Evolutionary conservation across 2,888 invertebrate genomes (phyloP).

Genomic region (Drosophila glabriapex): DNA sequence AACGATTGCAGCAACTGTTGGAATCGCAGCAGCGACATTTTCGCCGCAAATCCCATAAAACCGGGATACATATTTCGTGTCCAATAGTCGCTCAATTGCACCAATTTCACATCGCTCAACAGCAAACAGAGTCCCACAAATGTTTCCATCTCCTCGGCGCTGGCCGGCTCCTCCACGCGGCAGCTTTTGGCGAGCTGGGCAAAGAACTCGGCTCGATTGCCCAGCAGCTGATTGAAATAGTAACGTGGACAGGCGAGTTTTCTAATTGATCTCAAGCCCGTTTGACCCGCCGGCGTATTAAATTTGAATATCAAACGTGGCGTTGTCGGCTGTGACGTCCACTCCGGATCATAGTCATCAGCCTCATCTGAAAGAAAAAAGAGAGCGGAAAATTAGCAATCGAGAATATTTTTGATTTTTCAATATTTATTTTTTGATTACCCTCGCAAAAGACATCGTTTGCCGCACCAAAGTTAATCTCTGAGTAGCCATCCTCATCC

Average conservation of each 20-base stretch:
- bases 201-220: slow-evolving; percentile 56
- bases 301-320: slow-evolving; percentile 64
- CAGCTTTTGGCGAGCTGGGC: slow-evolving; percentile 47
- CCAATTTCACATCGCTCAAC: slow-evolving; percentile 62
- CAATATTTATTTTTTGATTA: slow-evolving; percentile 11
- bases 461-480: slow-evolving; percentile 52
- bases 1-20: slow-evolving; percentile 52
- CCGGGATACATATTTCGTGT: slow-evolving; percentile 43
- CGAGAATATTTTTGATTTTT: background rate
- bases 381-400: background rate
- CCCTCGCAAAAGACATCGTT: slow-evolving; percentile 65
- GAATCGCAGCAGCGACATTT: slow-evolving; percentile 61
- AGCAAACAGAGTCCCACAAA: slow-evolving; percentile 68
- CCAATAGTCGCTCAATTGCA: slow-evolving; percentile 66
- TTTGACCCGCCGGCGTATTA: slow-evolving; percentile 34
- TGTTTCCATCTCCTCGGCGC: slow-evolving; percentile 59
- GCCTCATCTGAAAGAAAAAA: slow-evolving; percentile 39
- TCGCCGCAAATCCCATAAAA: slow-evolving; percentile 58
- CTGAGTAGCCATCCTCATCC: slow-evolving; percentile 76
- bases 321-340: slow-evolving; percentile 50
- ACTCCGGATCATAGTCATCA: slow-evolving; percentile 69
- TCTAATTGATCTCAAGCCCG: slow-evolving; percentile 36
- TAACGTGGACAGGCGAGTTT: slow-evolving; percentile 45
- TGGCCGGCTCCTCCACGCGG: slow-evolving; percentile 34
- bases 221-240: slow-evolving; percentile 63